Base-by-base conservation (phyloP, 2,113 vertebrate genomes). In the Epinephelus fuscoguttatus region DNA sequence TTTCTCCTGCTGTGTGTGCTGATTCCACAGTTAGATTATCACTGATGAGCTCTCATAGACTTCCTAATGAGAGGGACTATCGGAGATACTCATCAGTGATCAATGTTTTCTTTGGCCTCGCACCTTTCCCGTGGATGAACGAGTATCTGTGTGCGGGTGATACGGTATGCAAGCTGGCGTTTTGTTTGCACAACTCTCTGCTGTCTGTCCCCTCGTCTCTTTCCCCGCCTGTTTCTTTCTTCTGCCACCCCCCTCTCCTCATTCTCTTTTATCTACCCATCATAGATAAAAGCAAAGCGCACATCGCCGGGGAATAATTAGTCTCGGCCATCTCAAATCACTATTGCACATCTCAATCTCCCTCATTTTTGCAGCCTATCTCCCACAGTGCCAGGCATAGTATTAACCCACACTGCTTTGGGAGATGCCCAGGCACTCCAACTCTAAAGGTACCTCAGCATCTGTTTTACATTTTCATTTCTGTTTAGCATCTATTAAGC, bases 261-360 rank as follows among this genome's bases (percentile, higher is more conserved):
- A 2, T 78, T 45, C 75, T 70, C 59, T 82, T 83, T 89, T 84
- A 90, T 93, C 90, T 91, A 69, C 75, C 70, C 84, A 84, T 83
- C 53, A 0, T 85, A 96, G 97, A 97, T 33, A 96, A 97, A 13
- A 96, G 96, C 72, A 88, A 93, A 74, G 96, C 95, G 0, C 95
- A 93, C 70, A 95, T 97, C 91, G 94, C 96, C 90, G 23, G 97
- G 19, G 97, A 97, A 92, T 96, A 96, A 0, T 97, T 96, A 91
- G 93, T 89, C 81, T 90, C 74, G 25, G 83, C 81, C 84, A 70
- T 92, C 80, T 90, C 86, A 78, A 88, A 88, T 92, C 87, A 82
- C 89, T 27, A 63, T 60, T 81, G 68, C 69, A 80, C 70, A 69
- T 87, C 86, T 93, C 87, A 67, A 70, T 84, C 78, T 74, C 70